Evolutionary conservation across 2,797 vertebrate genomes (phyloP).

Genomic region (Anguilla megastoma): DNA sequence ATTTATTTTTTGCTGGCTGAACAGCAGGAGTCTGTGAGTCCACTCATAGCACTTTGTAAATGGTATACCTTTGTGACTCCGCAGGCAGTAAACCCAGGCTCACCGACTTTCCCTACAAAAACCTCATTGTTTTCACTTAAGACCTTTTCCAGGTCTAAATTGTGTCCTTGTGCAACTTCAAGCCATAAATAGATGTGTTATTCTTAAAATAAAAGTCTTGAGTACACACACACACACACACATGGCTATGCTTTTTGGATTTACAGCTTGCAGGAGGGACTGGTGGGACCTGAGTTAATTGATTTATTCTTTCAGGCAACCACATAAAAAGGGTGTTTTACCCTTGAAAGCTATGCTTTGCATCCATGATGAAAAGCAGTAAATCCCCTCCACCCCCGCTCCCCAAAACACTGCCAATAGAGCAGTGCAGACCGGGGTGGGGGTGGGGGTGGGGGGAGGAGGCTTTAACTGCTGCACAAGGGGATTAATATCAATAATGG

Average conservation of each 20-base stretch:
- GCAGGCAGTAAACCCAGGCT: neutral
- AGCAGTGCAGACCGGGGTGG: neutral
- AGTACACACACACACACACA: neutral
- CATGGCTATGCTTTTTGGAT: neutral
- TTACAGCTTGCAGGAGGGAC: neutral
- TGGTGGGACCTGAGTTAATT: constrained; percentile 9
- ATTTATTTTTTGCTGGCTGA: neutral
- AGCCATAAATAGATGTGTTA: neutral
- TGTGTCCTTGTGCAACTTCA: neutral
- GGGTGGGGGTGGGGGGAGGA: neutral
- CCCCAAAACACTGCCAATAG: neutral
- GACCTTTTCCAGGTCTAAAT: neutral
- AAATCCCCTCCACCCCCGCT: too few relatives aligned
- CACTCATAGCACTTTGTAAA: neutral
- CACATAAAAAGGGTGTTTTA: neutral
- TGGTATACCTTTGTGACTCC: neutral
- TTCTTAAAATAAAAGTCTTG: neutral
- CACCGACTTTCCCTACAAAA: neutral
- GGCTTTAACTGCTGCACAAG: neutral
- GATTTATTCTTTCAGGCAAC: constrained; percentile 26
- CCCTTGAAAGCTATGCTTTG: constrained; percentile 1
- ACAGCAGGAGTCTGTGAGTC: neutral
- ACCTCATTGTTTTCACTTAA: neutral
- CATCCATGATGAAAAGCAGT: neutral
- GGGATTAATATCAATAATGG: neutral